Conservation (phyloP, 2,113 vertebrate species). For the Triplophysa rosa region DNA sequence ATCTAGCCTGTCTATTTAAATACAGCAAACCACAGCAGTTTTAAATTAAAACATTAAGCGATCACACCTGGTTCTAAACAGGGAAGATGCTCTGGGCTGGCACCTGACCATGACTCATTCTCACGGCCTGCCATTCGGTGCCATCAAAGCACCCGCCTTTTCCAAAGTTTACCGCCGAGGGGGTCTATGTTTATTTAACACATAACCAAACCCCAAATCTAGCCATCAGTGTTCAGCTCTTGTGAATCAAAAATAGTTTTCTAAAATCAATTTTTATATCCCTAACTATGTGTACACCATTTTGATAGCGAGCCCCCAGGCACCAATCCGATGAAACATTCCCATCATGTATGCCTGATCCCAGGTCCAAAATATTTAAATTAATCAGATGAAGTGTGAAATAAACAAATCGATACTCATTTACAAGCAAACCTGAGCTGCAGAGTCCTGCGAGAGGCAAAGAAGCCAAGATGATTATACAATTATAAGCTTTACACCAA, state of each 20-base stretch:
- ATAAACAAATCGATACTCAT: slow-evolving; percentile 70
- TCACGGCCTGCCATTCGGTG: not conserved
- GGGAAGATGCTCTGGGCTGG: slow-evolving; percentile 23
- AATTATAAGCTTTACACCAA: slow-evolving; percentile 53
- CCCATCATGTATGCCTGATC: slow-evolving; percentile 43
- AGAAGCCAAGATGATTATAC: slow-evolving; percentile 55
- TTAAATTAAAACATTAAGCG: slow-evolving; percentile 16
- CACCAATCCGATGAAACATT: slow-evolving; percentile 30
- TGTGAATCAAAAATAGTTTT: not conserved
- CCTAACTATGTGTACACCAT: slow-evolving; percentile 5
- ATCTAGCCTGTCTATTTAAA: not conserved
- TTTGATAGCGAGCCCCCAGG: slow-evolving; percentile 3
- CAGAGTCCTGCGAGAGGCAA: slow-evolving; percentile 40
- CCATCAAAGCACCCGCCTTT: not conserved
- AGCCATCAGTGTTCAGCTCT: not conserved
- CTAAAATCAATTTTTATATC: not conserved
- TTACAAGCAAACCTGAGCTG: slow-evolving; percentile 57
- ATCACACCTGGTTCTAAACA: slow-evolving; percentile 34
- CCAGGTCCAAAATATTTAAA: slow-evolving; percentile 55
- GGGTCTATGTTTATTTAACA: slow-evolving; percentile 5
- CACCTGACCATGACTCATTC: slow-evolving; percentile 7
- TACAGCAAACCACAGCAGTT: slow-evolving; percentile 1
- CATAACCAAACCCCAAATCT: slow-evolving; percentile 1
- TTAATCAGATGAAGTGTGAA: slow-evolving; percentile 52
- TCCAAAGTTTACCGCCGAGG: slow-evolving; percentile 12